Base-by-base conservation (phyloP, 2,888 invertebrate species). In the Malacosoma neustria region DNA sequence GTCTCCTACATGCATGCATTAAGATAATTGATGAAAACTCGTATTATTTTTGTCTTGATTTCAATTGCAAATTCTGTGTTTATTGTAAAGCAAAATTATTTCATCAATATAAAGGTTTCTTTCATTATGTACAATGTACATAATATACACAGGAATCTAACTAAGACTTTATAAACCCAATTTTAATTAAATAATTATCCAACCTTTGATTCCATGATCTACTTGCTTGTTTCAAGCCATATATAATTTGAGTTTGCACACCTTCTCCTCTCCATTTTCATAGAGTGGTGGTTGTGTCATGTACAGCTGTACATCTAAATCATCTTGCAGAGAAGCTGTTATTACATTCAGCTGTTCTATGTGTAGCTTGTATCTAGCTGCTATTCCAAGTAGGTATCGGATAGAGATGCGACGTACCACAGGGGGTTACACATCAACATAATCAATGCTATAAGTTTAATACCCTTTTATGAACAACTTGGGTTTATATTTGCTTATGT, bases 121-220 rank as follows among this genome's bases (percentile, higher is more conserved):
- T n/a, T n/a, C n/a, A n/a, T n/a, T n/a, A n/a, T n/a, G n/a, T n/a
- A n/a, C n/a, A n/a, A n/a, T n/a, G n/a, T 6, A 33, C 12, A 32
- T 45, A 50, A 30, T 56, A 56, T 14, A 59, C 30, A 30, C 54
- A 58, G 4, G 53, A 50, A 43, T 58, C 55, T 13, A 46, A 1
- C 13, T 45, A 43, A 32, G 51, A 53, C 4, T 37, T 36, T 4
- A 4, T 38, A 30, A 55, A 14, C 7, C 53, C 56, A 30, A 57
- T 48, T 35, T 53, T 40, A 11, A 32, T 4, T 4, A 58, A 30
- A 7, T 12, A 37, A 30, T 11, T 9, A 33, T 49, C 37, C 4
- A 55, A 50, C 22, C 7, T 22, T 12, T 32, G 39, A 33, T 57
- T 56, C 54, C 54, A 55, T 12, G 40, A 42, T 31, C 48, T 35